Evolutionary conservation across 2,797 vertebrate genomes (phyloP), one percentile per base, ranked within the genome.

Genomic region (Pipistrellus kuhlii): DNA sequence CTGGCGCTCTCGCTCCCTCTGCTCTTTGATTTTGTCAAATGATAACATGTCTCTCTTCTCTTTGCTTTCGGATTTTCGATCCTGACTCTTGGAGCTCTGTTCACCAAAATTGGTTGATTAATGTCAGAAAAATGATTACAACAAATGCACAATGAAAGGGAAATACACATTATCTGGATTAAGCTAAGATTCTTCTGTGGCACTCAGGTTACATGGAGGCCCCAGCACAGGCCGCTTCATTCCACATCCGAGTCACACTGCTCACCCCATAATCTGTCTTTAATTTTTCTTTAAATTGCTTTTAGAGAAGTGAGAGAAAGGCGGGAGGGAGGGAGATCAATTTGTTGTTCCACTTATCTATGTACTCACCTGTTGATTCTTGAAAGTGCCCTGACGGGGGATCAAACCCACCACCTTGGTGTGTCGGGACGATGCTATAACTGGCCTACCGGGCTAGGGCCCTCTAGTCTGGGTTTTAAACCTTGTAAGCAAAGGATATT

Each of bases 21-120:
- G 99, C 97, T 99, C 99, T 97, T 99, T 99, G 98, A 99, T 99
- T 97, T 99, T 99, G 97, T 99, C 99, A 18, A 99, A 99, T 0
- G 99, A 99, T 84, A 99, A 95, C 94, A 99, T 99, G 84, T 99
- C 99, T 97, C 99, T 99, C 96, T 98, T 99, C 72, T 99, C 99
- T 91, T 99, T 99, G 96, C 99, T 99, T 38, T 98, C 94, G 0
- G 99, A 99, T 25, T 99, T 99, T 73, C 99, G 99, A 41, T 99
- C 99, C 20, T 98, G 99, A 96, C 99, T 99, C 96, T 99, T 99
- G 13, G 99, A 97, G 97, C 98, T 99, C 99, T 99, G 96, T 48
- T 69, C 27, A 88, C 0, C 72, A 93, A 57, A 96, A 91, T 1
- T 10, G 8, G 17, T 10, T 8, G 85, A 72, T 76, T 75, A 78